Conservation (phyloP, 1,140 invertebrate species). For the Spodoptera litura region DNA sequence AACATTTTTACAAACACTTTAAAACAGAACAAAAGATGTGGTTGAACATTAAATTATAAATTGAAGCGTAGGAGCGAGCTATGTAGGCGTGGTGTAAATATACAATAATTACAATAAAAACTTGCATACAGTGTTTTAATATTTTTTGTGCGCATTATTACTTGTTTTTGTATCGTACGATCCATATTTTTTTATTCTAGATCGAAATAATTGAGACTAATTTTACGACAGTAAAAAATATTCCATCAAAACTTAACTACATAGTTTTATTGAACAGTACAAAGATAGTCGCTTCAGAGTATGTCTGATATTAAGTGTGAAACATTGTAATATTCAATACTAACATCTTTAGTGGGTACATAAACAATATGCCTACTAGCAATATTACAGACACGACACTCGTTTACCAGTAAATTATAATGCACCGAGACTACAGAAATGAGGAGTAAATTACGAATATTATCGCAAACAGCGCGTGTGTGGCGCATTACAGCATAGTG, state of each 20-base stretch:
- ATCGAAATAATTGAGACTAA: no score
- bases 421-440: slow-evolving; percentile 59
- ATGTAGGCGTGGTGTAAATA: slow-evolving; percentile 76
- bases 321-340: no score
- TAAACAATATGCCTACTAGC: not conserved
- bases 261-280: no score
- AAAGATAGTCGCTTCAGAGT: no score
- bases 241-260: no score
- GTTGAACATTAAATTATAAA: slow-evolving; percentile 59
- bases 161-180: not conserved
- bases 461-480: slow-evolving; percentile 55
- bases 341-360: no score
- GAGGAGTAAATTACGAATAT: slow-evolving; percentile 65
- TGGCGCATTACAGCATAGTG: slow-evolving; percentile 45
- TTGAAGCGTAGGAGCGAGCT: slow-evolving; percentile 63
- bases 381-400: slow-evolving; percentile 1
- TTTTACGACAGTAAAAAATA: no score
- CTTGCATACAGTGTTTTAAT: not conserved
- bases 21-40: slow-evolving; percentile 47
- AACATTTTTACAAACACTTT: slow-evolving; percentile 16
- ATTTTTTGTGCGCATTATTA: slow-evolving; percentile 8
- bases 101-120: slow-evolving; percentile 64
- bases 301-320: no score
- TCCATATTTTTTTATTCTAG: no score
- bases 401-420: slow-evolving; percentile 23